Evolutionary conservation across 2,113 vertebrate genomes (phyloP).

Genomic region (Mustela nigripes): DNA sequence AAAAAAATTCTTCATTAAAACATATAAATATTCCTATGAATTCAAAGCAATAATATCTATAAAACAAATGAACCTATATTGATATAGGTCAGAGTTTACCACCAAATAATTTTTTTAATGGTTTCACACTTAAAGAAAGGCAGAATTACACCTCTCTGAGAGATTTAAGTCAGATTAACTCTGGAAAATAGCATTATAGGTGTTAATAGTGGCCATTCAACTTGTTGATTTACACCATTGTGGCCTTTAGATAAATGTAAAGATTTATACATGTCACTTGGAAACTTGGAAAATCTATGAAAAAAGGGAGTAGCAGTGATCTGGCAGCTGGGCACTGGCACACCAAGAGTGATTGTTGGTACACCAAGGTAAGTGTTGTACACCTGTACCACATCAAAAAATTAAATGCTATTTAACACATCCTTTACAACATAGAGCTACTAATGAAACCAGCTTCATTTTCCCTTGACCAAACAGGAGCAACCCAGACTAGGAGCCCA

Average conservation of each 20-base stretch:
- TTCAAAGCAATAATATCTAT: neutral
- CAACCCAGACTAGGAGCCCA: neutral
- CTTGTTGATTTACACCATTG: neutral
- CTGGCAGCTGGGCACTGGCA: neutral
- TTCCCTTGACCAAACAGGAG: neutral
- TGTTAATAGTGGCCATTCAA: neutral
- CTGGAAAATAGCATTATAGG: neutral
- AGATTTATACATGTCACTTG: neutral
- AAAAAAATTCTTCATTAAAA: neutral
- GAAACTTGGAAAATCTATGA: neutral
- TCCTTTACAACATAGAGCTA: neutral
- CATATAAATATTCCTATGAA: neutral
- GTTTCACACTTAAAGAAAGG: neutral
- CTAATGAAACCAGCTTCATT: neutral
- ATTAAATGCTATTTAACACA: neutral
- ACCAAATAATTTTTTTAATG: neutral
- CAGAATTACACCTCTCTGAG: neutral
- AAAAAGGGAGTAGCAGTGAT: neutral
- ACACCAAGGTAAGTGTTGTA: no score
- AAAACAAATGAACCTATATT: neutral
- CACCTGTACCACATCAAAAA: neutral
- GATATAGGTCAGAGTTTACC: neutral
- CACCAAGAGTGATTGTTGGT: neutral
- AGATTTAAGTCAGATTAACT: neutral
- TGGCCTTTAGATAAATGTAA: neutral